These are phyloP conservation scores for Mesorhabditis sp. DNA, from an alignment of 2,888 invertebrate species.

Conservation along the genomic window DNA sequence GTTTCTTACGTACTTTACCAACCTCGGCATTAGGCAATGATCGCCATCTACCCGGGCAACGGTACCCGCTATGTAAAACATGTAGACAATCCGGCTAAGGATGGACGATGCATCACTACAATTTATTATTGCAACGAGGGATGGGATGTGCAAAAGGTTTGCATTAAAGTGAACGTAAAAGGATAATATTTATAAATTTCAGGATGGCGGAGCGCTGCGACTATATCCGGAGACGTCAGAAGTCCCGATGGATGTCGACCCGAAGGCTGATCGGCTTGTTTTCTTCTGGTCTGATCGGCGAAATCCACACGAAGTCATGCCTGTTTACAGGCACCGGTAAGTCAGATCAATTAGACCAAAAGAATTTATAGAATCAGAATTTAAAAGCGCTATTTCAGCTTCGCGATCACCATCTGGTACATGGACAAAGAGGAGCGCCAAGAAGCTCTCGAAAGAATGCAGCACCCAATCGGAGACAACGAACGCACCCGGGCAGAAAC, in stretches of 20 bases:
- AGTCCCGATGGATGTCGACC: slow-evolving; percentile 81
- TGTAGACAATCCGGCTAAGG: slow-evolving; percentile 92
- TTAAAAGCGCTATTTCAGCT: slow-evolving; percentile 27
- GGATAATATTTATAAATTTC: slow-evolving; percentile 15
- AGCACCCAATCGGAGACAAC: neutral
- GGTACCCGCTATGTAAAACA: slow-evolving; percentile 93
- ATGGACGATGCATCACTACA: slow-evolving; percentile 91
- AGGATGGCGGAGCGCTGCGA: slow-evolving; percentile 78
- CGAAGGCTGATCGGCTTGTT: slow-evolving; percentile 83
- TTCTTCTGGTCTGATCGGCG: slow-evolving; percentile 96
- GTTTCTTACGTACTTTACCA: neutral
- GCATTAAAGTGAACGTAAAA: neutral
- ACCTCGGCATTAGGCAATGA: slow-evolving; percentile 81
- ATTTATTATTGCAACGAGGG: slow-evolving; percentile 94
- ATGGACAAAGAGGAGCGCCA: slow-evolving; percentile 37
- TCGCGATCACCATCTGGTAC: slow-evolving; percentile 52
- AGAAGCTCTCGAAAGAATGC: slow-evolving; percentile 2
- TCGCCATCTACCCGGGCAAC: slow-evolving; percentile 92
- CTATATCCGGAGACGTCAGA: slow-evolving; percentile 84
- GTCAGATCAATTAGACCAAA: neutral
- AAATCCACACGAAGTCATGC: slow-evolving; percentile 94
- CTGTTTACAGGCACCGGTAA: slow-evolving; percentile 76
- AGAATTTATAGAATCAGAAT: slow-evolving; percentile 9
- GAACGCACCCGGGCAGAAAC: neutral
- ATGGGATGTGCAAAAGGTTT: slow-evolving; percentile 66